Evolutionary conservation across 1,140 invertebrate species (phyloP), one percentile per base, ranked within the genome.

Genomic region (Penaeus vannamei): DNA sequence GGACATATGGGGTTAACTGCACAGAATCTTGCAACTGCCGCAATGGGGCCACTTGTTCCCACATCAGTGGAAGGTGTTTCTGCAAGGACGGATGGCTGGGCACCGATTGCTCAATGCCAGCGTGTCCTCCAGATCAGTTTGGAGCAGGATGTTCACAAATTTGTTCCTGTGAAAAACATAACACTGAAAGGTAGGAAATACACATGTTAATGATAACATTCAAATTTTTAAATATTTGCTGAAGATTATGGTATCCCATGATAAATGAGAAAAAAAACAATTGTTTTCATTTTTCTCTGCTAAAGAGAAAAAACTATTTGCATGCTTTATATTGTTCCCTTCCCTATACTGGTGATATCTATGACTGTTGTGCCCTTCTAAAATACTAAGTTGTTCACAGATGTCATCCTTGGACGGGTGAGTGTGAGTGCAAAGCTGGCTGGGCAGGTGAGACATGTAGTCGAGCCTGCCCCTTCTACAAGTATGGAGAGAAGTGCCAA

Each of bases 321-420:
- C n/a, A 42, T 42, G 36, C 36, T 42, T 42, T 7, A 4, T 42
- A 42, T 42, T 42, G 8, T 42, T 42, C 36, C 36, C 36, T 42
- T 4, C 36, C 1, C 36, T 42, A 7, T 42, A 4, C 36, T 42
- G 36, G 36, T 42, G 36, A 42, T 42, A 42, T 42, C 36, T 7
- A 7, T 42, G 36, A 42, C 8, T 42, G 36, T 42, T 42, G 36
- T 42, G 36, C 36, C 36, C 36, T 42, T 42, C 36, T 42, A 42
- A 42, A 0, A 42, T 42, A 7, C 36, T 7, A 42, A 42, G 36
- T 42, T 42, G 36, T 42, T 7, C 36, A 42, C 36, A 42, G 95
- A 88, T 98, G 98, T 92, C 96, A 98, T 93, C 96, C 97, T 5
- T 96, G 95, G 95, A 96, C 96, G 62, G 98, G 98, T 0, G 94